These are phyloP conservation scores for Zophobas morio DNA, from an alignment of 1,140 invertebrate species.

Conservation along the genomic window DNA sequence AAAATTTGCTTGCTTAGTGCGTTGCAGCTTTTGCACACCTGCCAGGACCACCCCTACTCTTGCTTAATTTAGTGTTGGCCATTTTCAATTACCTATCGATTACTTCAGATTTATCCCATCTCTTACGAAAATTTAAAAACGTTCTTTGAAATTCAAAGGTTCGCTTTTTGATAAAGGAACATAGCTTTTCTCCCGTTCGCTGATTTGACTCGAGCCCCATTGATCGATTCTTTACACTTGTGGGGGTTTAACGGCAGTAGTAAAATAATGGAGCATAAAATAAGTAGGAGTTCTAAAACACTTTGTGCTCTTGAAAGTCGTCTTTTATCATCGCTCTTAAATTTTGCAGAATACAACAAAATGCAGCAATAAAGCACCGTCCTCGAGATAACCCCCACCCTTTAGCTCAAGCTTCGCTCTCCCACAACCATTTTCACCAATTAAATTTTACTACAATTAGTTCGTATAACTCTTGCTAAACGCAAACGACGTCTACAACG, in stretches of 20 bases:
- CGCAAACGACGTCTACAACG: not conserved
- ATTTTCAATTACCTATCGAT: too few species aligned
- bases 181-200: too few species aligned
- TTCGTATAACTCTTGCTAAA: not conserved
- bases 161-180: too few species aligned
- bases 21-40: too few species aligned
- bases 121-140: too few species aligned
- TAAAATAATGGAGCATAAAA: constrained; percentile 15
- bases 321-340: constrained; percentile 15
- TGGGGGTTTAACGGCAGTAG: not conserved
- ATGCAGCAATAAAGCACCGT: constrained; percentile 24
- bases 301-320: constrained; percentile 27
- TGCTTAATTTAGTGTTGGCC: too few species aligned
- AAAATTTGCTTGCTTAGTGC: too few species aligned
- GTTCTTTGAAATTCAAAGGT: too few species aligned
- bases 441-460: constrained; percentile 35
- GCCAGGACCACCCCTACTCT: too few species aligned
- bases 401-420: constrained; percentile 14
- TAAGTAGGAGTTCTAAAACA: constrained; percentile 20
- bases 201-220: not conserved
- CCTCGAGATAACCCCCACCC: constrained; percentile 17
- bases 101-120: too few species aligned
- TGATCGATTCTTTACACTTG: constrained; percentile 1
- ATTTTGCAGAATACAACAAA: constrained; percentile 38
- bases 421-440: constrained; percentile 29